Base-by-base conservation (phyloP, 2,113 vertebrate genomes). In the Petrocephalus microphthalmus region DNA sequence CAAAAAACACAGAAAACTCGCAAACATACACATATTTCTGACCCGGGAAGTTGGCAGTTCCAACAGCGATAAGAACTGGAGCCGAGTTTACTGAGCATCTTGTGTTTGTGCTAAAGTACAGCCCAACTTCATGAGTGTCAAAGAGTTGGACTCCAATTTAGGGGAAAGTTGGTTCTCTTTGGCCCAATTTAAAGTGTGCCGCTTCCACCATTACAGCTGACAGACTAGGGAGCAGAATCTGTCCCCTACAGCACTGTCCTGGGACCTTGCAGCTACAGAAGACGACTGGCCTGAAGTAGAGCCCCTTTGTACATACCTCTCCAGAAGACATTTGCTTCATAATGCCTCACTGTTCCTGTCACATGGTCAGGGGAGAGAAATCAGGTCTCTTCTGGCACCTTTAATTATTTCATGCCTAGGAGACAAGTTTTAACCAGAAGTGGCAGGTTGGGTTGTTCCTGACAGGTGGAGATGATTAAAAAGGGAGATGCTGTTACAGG, bases 381-480 rank as follows among this genome's bases (percentile, higher is more conserved):
- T 90, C 93, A 94, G 93, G 93, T 92, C 94, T 94, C 93, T 93
- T 94, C 95, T 95, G 93, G 92, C 92, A 95, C 95, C 96, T 97
- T 96, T 97, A 96, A 97, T 97, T 96, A 96, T 97, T 96, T 97
- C 96, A 96, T 97, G 96, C 96, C 96, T 97, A 96, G 96, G 95
- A 97, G 96, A 96, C 95, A 97, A 93, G 95, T 96, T 97, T 96
- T 97, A 96, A 96, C 96, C 95, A 96, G 96, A 97, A 96, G 95
- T 96, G 96, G 96, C 95, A 95, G 95, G 94, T 95, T 95, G 96
- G 95, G 96, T 94, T 95, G 94, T 91, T 96, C 96, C 95, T 96
- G 96, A 96, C 96, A 96, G 96, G 95, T 96, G 95, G 93, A 91
- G 93, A 96, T 96, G 96, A 96, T 97, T 96, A 96, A 96, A 97